Percentiles rank a stretch among this genome's conserved stretches.
phyloP scores from a whole-genome alignment of 2,888 invertebrate species.

The Tetragonula carbonaria region DNA sequence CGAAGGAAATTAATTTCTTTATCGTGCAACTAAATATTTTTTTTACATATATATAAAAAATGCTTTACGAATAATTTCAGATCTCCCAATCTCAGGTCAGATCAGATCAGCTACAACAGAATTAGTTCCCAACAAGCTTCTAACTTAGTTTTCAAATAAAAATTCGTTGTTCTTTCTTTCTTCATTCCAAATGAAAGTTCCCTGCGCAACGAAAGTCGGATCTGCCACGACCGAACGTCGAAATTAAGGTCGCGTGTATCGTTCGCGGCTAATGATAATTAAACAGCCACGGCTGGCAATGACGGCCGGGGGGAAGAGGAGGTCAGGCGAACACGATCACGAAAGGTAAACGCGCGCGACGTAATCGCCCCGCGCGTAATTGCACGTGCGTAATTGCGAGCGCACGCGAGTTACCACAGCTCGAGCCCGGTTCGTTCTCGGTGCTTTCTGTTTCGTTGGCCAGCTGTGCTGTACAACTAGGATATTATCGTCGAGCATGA shows the following conservation, averaged over 20 bases:
- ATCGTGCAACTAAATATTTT: no score
- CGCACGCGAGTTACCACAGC: constrained; percentile 57
- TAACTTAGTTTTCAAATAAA: no score
- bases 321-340: constrained; percentile 25
- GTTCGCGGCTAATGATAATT: constrained; percentile 45
- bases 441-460: constrained; percentile 55
- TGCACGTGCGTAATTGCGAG: constrained; percentile 65
- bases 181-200: not conserved
- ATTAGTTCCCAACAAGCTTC: no score
- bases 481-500: constrained; percentile 68
- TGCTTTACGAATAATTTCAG: no score
- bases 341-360: constrained; percentile 47
- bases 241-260: constrained; percentile 14
- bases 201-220: not conserved
- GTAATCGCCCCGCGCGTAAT: constrained; percentile 59
- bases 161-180: no score
- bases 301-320: constrained; percentile 4
- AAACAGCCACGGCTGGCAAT: constrained; percentile 37
- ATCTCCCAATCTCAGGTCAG: no score
- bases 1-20: no score
- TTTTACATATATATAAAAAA: no score
- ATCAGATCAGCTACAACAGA: no score
- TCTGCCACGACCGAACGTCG: not conserved
- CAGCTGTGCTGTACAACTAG: constrained; percentile 62
- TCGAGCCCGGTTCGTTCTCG: constrained; percentile 22